Conservation (phyloP, 2,797 vertebrate genomes). For the Mionectes olivaceus region DNA sequence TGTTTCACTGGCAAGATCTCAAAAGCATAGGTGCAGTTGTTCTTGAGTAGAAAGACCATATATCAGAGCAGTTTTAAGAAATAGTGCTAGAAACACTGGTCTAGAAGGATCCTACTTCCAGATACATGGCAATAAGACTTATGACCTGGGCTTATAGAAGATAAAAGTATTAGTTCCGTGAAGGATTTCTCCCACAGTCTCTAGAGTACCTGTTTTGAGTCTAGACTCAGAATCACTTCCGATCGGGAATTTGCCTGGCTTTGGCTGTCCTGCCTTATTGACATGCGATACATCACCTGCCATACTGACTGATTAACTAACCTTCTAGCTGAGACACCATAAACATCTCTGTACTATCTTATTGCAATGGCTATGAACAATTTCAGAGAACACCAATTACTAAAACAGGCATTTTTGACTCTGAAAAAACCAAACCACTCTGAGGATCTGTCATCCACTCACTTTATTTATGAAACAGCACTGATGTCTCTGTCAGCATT, state of each 20-base stretch:
- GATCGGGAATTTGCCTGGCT: background rate
- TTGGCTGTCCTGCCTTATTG: background rate
- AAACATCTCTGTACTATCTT: background rate
- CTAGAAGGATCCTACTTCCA: background rate
- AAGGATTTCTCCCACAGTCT: background rate
- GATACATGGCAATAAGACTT: background rate
- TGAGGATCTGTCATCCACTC: background rate
- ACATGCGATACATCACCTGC: too few relatives aligned
- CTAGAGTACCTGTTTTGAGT: background rate
- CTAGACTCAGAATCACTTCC: background rate
- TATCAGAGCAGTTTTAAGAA: background rate
- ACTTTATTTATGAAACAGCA: background rate
- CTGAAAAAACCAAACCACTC: background rate
- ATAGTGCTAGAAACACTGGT: background rate
- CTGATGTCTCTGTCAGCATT: rapidly evolving
- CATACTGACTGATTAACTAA: background rate
- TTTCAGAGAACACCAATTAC: background rate
- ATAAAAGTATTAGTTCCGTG: background rate
- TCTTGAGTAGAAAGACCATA: background rate
- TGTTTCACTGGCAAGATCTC: background rate
- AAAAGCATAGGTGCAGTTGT: background rate
- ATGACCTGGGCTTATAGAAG: background rate
- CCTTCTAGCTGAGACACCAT: background rate
- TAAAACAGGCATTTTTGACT: background rate
- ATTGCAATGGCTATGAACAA: background rate